Conservation (phyloP, 2,888 invertebrate genomes). For the Drepanosiphum platanoidis region DNA sequence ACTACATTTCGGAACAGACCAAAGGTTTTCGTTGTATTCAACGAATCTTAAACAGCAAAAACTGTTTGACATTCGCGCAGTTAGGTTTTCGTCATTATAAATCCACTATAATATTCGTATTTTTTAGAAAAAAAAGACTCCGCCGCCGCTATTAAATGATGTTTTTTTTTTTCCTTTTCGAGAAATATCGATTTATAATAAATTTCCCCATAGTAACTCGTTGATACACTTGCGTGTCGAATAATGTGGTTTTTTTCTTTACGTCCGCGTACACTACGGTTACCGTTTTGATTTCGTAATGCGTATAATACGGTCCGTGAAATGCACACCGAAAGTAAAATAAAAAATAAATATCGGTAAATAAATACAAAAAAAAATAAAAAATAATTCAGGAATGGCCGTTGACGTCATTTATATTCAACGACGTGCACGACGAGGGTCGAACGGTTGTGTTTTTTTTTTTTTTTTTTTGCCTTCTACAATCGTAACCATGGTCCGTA, state of each 20-base stretch:
- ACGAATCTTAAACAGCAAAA: too few relatives aligned
- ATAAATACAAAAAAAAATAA: neutral
- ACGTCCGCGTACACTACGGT: neutral
- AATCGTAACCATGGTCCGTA: neutral
- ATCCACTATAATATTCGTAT: neutral
- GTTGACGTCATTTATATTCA: constrained; percentile 8
- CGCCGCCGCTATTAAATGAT: neutral
- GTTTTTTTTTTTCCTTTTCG: too few relatives aligned
- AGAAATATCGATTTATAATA: neutral
- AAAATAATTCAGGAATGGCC: neutral
- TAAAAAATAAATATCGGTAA: neutral
- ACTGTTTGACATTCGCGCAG: too few relatives aligned
- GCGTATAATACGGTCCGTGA: neutral
- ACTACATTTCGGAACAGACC: too few relatives aligned
- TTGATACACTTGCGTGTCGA: neutral
- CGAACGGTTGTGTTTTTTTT: neutral
- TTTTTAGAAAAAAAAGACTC: neutral
- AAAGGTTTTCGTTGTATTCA: too few relatives aligned
- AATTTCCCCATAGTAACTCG: neutral
- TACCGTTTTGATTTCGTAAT: neutral
- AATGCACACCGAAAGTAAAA: neutral
- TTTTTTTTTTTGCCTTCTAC: neutral
- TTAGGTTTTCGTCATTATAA: too few relatives aligned
- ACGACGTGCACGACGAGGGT: neutral
- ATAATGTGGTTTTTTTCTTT: neutral